Evolutionary conservation across 2,113 vertebrate species (phyloP).

Genomic region (Azemiops feae): DNA sequence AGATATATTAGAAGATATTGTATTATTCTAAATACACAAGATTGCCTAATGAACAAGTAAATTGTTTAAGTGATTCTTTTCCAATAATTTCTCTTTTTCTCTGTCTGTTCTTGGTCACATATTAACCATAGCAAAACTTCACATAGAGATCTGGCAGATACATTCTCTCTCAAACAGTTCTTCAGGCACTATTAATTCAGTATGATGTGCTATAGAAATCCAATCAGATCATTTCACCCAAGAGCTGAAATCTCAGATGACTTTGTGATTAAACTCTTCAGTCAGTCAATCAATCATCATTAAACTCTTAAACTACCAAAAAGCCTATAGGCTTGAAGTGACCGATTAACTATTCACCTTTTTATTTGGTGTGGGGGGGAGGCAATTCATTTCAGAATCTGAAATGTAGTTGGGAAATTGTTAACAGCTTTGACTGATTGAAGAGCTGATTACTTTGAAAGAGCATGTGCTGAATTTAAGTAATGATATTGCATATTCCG

Average conservation of each 20-base stretch:
- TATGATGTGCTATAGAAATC: constrained; percentile 22
- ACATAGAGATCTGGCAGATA: neutral
- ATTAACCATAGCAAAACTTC: neutral
- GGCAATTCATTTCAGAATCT: neutral
- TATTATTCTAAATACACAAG: neutral
- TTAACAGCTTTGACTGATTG: constrained; percentile 6
- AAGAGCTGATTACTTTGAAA: neutral
- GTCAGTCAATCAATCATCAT: constrained; percentile 25
- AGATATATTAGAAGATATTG: neutral
- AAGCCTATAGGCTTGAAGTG: constrained; percentile 17
- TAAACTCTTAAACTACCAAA: constrained; percentile 16
- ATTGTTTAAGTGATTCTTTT: neutral
- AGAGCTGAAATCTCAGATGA: constrained; percentile 20
- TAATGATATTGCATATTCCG: neutral
- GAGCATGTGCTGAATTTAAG: neutral
- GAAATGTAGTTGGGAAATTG: neutral
- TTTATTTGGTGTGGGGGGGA: neutral
- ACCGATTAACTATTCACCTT: constrained; percentile 9
- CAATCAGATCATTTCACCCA: constrained; percentile 5
- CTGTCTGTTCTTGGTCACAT: neutral
- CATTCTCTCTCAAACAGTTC: neutral
- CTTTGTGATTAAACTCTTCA: constrained; percentile 22
- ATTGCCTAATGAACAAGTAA: neutral
- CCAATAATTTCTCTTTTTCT: neutral
- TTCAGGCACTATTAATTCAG: constrained; percentile 10